A percentile compares a stretch with the other conserved stretches of the same genome.
Evolutionary conservation across 1,140 invertebrate species (phyloP).

Genomic region (Lordiphosa clarofinis): DNA sequence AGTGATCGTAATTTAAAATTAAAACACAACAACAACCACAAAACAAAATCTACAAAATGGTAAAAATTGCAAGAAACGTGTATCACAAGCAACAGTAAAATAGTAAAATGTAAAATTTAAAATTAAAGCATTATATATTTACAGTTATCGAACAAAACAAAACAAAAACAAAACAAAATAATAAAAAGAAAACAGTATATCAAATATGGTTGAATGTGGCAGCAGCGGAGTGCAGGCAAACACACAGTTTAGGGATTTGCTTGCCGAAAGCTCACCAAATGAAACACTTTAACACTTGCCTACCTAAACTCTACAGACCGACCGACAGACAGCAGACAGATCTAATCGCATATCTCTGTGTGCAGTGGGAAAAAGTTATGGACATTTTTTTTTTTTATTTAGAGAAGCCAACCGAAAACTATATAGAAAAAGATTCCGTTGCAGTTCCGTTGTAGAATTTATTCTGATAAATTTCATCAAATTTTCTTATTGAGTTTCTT

Average conservation of each 20-base stretch:
- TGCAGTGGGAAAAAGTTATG: no score
- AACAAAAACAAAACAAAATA: constrained; percentile 5
- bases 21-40: constrained; percentile 41
- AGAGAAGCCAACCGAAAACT: no score
- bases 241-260: no score
- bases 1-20: constrained; percentile 78
- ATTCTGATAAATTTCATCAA: no score
- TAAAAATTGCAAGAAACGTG: constrained; percentile 49
- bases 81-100: constrained; percentile 75
- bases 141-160: constrained; percentile 44
- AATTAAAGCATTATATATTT: constrained; percentile 57
- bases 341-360: no score
- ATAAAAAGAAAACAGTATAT: constrained; percentile 12
- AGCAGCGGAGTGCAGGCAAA: background rate
- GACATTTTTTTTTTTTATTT: no score
- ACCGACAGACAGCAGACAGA: no score
- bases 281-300: constrained; percentile 21
- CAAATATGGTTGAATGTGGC: constrained; percentile 11
- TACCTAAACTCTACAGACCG: constrained; percentile 23
- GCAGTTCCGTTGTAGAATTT: no score
- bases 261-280: background rate
- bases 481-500: no score
- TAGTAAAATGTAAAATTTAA: constrained; percentile 64
- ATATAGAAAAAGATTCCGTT: no score
- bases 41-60: constrained; percentile 20